Percentiles rank a stretch among this genome's conserved stretches.
phyloP scores from a whole-genome alignment of 2,888 invertebrate genomes.

The Mesorhabditis spiculigera region DNA sequence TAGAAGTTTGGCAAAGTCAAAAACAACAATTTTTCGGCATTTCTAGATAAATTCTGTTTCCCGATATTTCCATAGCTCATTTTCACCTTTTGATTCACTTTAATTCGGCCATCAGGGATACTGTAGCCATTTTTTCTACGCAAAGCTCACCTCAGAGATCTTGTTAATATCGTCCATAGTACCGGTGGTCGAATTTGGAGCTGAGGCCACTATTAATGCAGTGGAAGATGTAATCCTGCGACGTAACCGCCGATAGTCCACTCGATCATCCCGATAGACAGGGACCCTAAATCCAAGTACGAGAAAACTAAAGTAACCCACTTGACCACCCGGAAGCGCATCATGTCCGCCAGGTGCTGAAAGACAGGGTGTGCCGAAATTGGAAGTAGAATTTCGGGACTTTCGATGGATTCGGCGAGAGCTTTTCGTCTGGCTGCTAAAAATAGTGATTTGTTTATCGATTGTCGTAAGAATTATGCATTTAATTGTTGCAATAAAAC shows the following conservation, averaged over 20 bases:
- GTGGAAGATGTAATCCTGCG: neutral
- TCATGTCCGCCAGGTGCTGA: neutral
- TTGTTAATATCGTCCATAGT: conserved; percentile 85
- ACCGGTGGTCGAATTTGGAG: conserved; percentile 92
- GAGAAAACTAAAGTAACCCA: neutral
- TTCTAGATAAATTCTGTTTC: no score
- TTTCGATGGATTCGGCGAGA: neutral
- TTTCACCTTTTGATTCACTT: no score
- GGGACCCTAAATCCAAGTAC: neutral
- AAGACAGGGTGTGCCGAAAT: neutral
- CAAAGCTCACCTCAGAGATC: conserved; percentile 70
- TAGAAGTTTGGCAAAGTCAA: no score
- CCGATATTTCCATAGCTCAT: no score
- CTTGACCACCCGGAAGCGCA: neutral
- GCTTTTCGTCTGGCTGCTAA: neutral
- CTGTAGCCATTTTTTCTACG: neutral
- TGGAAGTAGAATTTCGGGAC: neutral
- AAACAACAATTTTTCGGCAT: no score
- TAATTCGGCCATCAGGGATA: no score
- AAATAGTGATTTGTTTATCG: neutral
- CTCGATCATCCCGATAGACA: neutral
- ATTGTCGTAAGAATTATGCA: no score
- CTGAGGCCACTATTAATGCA: conserved; percentile 78
- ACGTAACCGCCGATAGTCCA: neutral
- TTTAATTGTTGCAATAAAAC: no score